Conservation (phyloP, 2,888 invertebrate species). For the Sacculina carcini region DNA sequence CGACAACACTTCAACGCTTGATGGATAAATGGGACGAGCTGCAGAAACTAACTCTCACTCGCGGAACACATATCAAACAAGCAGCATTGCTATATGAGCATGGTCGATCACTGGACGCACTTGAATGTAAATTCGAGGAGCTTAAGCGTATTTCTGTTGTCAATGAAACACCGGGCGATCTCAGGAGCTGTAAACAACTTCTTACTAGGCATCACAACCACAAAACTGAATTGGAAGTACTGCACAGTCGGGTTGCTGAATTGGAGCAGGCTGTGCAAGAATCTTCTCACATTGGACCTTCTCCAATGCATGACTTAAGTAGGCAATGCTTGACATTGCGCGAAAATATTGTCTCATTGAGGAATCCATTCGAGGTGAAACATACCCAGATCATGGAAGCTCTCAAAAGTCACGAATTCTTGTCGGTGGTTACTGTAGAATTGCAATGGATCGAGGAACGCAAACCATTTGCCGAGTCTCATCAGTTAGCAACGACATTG, state of each 20-base stretch:
- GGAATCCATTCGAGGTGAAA: too few relatives aligned
- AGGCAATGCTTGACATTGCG: too few relatives aligned
- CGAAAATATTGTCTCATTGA: too few relatives aligned
- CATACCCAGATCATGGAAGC: too few relatives aligned
- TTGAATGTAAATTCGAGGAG: slow-evolving; percentile 57
- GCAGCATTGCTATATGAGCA: slow-evolving; percentile 53
- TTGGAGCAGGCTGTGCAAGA: slow-evolving; percentile 38
- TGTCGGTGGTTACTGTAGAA: slow-evolving; percentile 73
- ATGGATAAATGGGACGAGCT: slow-evolving; percentile 52
- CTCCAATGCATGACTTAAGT: too few relatives aligned
- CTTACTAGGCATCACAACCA: slow-evolving; percentile 64
- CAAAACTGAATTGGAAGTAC: slow-evolving; percentile 60
- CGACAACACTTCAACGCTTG: slow-evolving; percentile 34
- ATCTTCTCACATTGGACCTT: slow-evolving; percentile 69
- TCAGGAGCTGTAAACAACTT: slow-evolving; percentile 69
- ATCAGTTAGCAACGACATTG: slow-evolving; percentile 46
- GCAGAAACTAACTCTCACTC: slow-evolving; percentile 35
- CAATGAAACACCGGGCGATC: too few relatives aligned
- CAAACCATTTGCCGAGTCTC: slow-evolving; percentile 46
- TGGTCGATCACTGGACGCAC: slow-evolving; percentile 53
- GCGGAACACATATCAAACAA: slow-evolving; percentile 52
- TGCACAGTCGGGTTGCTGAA: slow-evolving; percentile 51
- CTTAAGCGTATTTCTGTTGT: too few relatives aligned
- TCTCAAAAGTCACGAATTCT: slow-evolving; percentile 84
- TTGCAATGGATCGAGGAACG: slow-evolving; percentile 87